A percentile compares a stretch with the other conserved stretches of the same genome.
phyloP scores from a whole-genome alignment of 2,888 invertebrate genomes.

The Melikaiella ostensackeni region DNA sequence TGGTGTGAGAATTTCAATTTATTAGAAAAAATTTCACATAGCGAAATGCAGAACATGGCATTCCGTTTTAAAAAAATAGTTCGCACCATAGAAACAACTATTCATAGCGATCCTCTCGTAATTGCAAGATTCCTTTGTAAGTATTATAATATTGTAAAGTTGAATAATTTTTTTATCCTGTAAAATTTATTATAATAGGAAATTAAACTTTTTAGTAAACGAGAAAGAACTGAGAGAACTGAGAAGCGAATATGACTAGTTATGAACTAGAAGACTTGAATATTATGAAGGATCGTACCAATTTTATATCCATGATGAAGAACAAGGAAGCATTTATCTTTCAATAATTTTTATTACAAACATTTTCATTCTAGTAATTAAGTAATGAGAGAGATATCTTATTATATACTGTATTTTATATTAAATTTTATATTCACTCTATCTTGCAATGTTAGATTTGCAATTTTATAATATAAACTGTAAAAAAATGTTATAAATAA shows the following conservation, averaged over 20 bases:
- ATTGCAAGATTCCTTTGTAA: conserved; percentile 66
- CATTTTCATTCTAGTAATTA: background rate
- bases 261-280: background rate
- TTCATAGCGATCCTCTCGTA: conserved; percentile 58
- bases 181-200: background rate
- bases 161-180: background rate
- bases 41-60: conserved; percentile 45
- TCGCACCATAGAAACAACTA: conserved; percentile 47
- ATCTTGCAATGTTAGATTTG: too few species aligned
- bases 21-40: conserved; percentile 75
- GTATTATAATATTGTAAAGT: conserved; percentile 47
- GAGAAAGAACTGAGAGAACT: background rate
- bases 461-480: too few species aligned
- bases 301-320: background rate
- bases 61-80: conserved; percentile 54
- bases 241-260: background rate
- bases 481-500: too few species aligned
- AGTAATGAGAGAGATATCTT: background rate
- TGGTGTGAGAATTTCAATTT: conserved; percentile 74
- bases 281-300: background rate
- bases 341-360: background rate
- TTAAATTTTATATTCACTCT: too few species aligned
- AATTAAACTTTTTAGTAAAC: background rate
- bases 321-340: background rate
- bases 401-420: background rate